phyloP scores from a whole-genome alignment of 2,888 invertebrate species.

The Anaspis maculata region DNA sequence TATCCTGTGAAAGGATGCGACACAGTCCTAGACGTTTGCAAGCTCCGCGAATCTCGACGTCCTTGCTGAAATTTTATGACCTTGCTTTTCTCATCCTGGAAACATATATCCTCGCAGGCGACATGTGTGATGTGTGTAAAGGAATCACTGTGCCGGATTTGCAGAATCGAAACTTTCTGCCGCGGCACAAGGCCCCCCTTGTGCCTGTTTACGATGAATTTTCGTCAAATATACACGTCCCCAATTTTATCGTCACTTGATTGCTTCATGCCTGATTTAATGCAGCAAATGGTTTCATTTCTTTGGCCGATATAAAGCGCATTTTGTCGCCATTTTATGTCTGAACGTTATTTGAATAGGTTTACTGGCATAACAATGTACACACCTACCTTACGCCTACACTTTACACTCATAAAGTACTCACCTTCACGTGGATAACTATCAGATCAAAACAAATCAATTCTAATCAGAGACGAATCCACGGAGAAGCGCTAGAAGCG shows the following conservation, averaged over 20 bases:
- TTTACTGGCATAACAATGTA: no score
- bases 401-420: no score
- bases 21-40: conserved; percentile 20
- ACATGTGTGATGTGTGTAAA: conserved; percentile 13
- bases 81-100: conserved; percentile 12
- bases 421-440: no score
- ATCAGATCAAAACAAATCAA: no score
- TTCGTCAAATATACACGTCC: conserved; percentile 3
- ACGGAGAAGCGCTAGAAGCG: no score
- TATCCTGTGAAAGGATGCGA: conserved; percentile 21
- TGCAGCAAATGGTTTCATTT: no score
- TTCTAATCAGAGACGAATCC: no score
- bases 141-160: conserved; percentile 13
- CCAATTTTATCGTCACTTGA: conserved; percentile 9
- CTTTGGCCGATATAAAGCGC: no score
- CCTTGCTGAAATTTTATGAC: conserved; percentile 19
- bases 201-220: conserved; percentile 10
- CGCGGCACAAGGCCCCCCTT: conserved; percentile 4
- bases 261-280: conserved; percentile 12
- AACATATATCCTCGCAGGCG: conserved; percentile 14
- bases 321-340: no score
- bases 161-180: conserved; percentile 11
- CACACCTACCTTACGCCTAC: no score
- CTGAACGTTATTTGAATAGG: no score
- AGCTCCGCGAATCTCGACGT: conserved; percentile 16